phyloP scores from a whole-genome alignment of 2,113 vertebrate species.

The Tricholaema leucomelas region DNA sequence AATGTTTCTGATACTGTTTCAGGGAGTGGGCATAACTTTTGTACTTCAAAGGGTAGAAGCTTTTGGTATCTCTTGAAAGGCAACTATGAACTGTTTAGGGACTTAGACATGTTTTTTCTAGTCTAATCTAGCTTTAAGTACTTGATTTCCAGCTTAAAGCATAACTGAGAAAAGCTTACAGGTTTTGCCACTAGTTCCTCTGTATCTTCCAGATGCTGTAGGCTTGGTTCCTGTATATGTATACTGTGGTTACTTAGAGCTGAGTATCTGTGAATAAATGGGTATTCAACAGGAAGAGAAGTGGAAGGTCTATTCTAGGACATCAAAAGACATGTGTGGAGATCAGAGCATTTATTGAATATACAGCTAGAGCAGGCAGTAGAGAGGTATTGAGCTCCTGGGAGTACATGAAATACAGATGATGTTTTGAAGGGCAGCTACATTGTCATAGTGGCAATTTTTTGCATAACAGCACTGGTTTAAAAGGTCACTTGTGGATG shows the following conservation, averaged over 20 bases:
- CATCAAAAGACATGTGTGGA: not conserved
- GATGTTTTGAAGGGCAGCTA: not conserved
- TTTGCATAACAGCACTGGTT: not conserved
- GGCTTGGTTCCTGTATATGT: not conserved
- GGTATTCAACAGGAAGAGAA: not conserved
- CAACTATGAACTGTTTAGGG: not conserved
- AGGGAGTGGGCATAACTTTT: not conserved
- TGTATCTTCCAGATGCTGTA: not conserved
- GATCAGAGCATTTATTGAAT: not conserved
- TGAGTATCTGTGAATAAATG: not conserved
- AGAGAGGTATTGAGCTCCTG: not conserved
- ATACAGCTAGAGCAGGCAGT: not conserved
- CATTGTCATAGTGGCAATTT: not conserved
- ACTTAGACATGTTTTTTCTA: not conserved
- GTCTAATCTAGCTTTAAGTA: not conserved
- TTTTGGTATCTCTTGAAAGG: not conserved
- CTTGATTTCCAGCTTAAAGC: not conserved
- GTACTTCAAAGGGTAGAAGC: not conserved
- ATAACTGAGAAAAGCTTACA: not conserved
- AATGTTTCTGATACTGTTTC: not conserved
- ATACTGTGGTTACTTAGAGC: not conserved
- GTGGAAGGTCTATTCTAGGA: not conserved
- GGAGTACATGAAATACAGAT: not conserved
- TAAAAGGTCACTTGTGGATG: not conserved
- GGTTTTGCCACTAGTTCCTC: not conserved